These are phyloP conservation scores for Pogonophryne albipinna DNA, from an alignment of 2,797 vertebrate genomes.

Conservation along the genomic window DNA sequence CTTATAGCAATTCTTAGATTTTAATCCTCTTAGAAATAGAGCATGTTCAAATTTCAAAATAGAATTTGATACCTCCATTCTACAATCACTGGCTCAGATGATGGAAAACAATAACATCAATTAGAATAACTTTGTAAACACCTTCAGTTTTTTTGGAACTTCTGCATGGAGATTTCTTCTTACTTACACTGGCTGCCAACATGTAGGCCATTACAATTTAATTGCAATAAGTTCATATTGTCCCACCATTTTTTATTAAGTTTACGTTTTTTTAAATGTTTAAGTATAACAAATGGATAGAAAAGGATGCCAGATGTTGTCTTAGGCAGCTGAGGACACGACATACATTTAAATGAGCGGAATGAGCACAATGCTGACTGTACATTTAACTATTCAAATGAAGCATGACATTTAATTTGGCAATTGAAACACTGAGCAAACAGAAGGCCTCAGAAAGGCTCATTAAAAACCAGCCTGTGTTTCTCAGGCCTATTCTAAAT, in stretches of 20 bases:
- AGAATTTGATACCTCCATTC: not conserved
- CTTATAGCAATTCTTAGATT: not conserved
- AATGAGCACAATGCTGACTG: not conserved
- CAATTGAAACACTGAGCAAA: conserved; percentile 17
- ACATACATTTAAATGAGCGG: not conserved
- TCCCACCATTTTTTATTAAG: too few relatives aligned
- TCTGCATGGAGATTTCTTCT: too few relatives aligned
- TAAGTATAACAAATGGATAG: too few relatives aligned
- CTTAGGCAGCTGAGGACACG: conserved; percentile 1
- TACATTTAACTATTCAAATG: not conserved
- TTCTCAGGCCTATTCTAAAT: conserved; percentile 6
- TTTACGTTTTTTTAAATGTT: too few relatives aligned
- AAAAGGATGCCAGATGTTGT: not conserved
- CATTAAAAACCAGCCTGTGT: conserved; percentile 24
- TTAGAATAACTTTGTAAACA: too few relatives aligned
- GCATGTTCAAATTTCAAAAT: not conserved
- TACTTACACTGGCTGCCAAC: too few relatives aligned
- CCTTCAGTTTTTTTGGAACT: too few relatives aligned
- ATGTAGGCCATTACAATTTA: too few relatives aligned
- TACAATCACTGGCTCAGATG: too few relatives aligned
- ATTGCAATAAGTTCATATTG: too few relatives aligned
- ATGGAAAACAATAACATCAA: too few relatives aligned
- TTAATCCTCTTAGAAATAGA: not conserved
- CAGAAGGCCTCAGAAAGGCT: not conserved
- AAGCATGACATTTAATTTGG: not conserved